Base-by-base conservation (phyloP, 2,113 vertebrate species). In the Tympanuchus pallidicinctus region DNA sequence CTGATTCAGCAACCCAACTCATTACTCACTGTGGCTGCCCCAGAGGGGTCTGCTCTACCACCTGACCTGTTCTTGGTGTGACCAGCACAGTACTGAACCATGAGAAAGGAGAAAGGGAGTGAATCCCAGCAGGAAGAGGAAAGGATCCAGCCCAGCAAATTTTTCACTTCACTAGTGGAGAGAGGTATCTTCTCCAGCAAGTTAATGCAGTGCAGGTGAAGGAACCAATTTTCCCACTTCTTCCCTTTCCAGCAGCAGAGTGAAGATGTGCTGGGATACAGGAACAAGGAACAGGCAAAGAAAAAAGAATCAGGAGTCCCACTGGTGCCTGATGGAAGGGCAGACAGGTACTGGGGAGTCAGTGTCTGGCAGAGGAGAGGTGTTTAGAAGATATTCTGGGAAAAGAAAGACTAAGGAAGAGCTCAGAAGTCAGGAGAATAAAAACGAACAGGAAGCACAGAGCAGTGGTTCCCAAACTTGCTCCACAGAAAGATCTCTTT, bases 331-430 rank as follows among this genome's bases (percentile, higher is more conserved):
- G n/a, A 43, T 1, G 28, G 77, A 56, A 79, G 65, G 89, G 64
- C 60, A 89, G 73, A 88, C 77, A 92, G 83, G 63, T 82, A 80
- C 75, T 85, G 82, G 92, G 79, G 89, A 93, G 60, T 60, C 75
- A 89, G 28, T 82, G 71, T 67, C 89, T 93, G 85, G 56, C 79
- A 92, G 67, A 85, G 56, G 32, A 92, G 71, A 93, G 60, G 34
- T 74, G 69, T 93, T 95, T 92, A 89, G 93, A 82, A 86, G 85
- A n/a, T 93, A 90, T 96, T 95, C 86, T 81, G 64, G 88, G 88
- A 96, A 94, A 75, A 95, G 72, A 94, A 89, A 89, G 90, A 88
- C 61, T 24, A 11, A 89, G 82, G 57, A 61, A 91, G 89, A 60
- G 87, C 87, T 95, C 61, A 94, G 84, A 96, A 93, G 87, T 80